These are phyloP conservation scores for Muscina levida DNA, from an alignment of 2,888 invertebrate species.

Conservation along the genomic window DNA sequence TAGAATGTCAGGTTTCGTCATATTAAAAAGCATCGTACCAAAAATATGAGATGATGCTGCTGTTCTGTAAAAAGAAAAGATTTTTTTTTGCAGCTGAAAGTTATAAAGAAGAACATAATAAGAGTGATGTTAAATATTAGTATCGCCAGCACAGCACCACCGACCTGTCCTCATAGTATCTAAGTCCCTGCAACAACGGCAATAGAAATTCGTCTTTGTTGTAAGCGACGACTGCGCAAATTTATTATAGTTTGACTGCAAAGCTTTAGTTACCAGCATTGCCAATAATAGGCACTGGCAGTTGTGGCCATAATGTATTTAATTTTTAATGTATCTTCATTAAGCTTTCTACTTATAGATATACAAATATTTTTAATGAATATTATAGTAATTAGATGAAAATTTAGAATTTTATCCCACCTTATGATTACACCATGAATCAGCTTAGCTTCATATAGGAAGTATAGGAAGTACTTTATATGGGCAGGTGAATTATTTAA, in stretches of 20 bases:
- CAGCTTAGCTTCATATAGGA: no score
- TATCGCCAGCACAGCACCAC: not conserved
- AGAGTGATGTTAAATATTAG: constrained; percentile 27
- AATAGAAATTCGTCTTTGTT: constrained; percentile 32
- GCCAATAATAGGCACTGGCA: constrained; percentile 14
- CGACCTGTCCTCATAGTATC: no score
- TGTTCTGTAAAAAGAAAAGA: constrained; percentile 32
- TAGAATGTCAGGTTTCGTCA: constrained; percentile 60
- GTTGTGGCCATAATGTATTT: no score
- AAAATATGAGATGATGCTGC: constrained; percentile 23
- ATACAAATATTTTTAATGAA: no score
- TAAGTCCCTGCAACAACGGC: not conserved
- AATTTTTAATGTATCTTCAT: no score
- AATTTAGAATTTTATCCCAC: no score
- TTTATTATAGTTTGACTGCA: constrained; percentile 25
- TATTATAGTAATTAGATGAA: no score
- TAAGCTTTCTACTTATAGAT: no score
- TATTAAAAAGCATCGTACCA: constrained; percentile 3
- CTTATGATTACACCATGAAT: no score
- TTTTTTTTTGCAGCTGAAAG: constrained; percentile 26
- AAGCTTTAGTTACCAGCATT: not conserved
- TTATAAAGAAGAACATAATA: constrained; percentile 13
- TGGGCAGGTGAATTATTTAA: no score
- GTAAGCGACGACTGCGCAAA: constrained; percentile 16
- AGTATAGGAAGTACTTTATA: no score